Evolutionary conservation across 1,140 invertebrate genomes (phyloP).

Genomic region (Acromyrmex echinatior): DNA sequence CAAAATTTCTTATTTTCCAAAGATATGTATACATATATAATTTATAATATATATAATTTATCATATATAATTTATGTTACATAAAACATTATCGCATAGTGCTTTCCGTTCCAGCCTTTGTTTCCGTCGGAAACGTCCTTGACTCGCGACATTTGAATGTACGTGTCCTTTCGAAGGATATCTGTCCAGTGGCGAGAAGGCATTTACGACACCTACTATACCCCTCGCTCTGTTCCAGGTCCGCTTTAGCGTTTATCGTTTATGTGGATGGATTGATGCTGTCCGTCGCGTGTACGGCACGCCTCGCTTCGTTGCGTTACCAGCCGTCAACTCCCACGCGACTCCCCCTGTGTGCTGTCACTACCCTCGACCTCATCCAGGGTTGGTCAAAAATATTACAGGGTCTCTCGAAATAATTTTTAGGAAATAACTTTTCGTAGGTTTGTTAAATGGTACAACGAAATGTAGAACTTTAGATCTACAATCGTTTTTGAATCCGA

Average conservation of each 20-base stretch:
- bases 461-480: neutral
- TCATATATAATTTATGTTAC: too few species aligned
- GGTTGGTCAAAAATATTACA: constrained; percentile 54
- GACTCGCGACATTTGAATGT: neutral
- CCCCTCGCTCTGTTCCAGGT: constrained; percentile 60
- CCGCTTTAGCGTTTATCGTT: constrained; percentile 83
- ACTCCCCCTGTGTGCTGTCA: constrained; percentile 71
- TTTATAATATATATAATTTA: too few species aligned
- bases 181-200: neutral
- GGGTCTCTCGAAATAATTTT: constrained; percentile 29
- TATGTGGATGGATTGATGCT: constrained; percentile 86
- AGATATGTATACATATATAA: neutral
- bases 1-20: neutral
- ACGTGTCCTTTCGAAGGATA: neutral
- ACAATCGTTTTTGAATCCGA: neutral
- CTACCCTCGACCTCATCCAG: constrained; percentile 73
- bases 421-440: neutral
- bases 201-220: constrained; percentile 39
- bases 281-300: constrained; percentile 84
- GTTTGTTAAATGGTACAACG: neutral
- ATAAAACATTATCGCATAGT: neutral
- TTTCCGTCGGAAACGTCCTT: neutral
- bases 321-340: constrained; percentile 85
- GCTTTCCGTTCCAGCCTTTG: neutral
- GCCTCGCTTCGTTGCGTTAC: constrained; percentile 85